These are phyloP conservation scores for Calliopum simillimum DNA, from an alignment of 2,888 invertebrate genomes.

Conservation along the genomic window DNA sequence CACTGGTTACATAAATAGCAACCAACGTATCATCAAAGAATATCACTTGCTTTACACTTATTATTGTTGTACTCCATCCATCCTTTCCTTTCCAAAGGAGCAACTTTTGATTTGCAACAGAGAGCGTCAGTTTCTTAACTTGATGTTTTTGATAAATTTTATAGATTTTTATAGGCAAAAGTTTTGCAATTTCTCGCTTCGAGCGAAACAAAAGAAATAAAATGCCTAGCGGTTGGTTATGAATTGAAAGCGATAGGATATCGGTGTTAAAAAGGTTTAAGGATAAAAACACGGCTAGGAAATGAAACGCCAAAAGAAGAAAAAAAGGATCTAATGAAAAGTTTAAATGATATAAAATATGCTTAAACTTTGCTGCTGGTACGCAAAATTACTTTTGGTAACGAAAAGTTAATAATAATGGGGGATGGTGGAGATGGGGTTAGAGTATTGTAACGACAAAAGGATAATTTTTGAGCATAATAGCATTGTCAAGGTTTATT, in stretches of 20 bases:
- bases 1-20: too few species aligned
- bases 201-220: background rate
- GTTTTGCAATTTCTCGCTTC: background rate
- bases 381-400: background rate
- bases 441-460: background rate
- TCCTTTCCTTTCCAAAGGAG: conserved; percentile 2
- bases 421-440: background rate
- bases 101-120: conserved; percentile 36
- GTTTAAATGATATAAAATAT: conserved; percentile 17
- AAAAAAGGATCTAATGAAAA: conserved; percentile 13
- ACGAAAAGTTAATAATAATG: background rate
- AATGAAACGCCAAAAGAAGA: too few species aligned
- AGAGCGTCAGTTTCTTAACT: conserved; percentile 15
- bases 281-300: too few species aligned
- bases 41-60: conserved; percentile 1
- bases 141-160: conserved; percentile 26
- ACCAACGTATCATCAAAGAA: conserved; percentile 12
- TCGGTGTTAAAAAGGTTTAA: conserved; percentile 4
- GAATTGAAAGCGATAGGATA: background rate
- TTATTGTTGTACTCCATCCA: background rate
- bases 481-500: conserved; percentile 11
- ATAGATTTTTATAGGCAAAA: conserved; percentile 17
- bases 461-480: background rate
- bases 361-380: background rate
- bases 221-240: background rate